Base-by-base conservation (phyloP, 2,797 vertebrate genomes). In the Amniataba percoides region DNA sequence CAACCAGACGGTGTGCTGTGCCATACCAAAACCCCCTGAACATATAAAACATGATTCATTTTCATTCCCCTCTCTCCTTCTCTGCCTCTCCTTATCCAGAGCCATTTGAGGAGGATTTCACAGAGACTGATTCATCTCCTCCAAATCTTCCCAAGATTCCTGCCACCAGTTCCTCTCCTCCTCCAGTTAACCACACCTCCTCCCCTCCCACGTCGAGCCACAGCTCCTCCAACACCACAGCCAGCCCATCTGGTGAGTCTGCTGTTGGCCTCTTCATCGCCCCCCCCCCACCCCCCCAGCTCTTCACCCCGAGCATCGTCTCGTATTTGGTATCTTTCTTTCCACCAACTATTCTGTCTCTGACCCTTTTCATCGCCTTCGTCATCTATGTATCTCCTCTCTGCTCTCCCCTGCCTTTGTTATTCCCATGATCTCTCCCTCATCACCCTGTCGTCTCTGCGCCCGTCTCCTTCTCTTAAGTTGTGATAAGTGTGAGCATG, bases 201-300 rank as follows among this genome's bases (percentile, higher is more conserved):
- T 56, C 86, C 56, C 63, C 80, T 62, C 76, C 90, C 68, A 82
- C 80, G 21, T 73, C 45, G 4, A 71, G 62, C 51, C 63, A 39
- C 73, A 63, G 61, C 74, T 78, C 88, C 73, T 76, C 85, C 81
- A 95, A 87, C 85, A 65, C 71, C 81, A 92, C 89, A 15, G 36
- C 80, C 4, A n/a, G 11, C 21, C 61, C 61, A n/a, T 87, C 87
- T 42, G 94, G 95, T 95, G 84, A 95, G 95, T 85, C 69, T 51
- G 10, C n/a, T 18, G 27, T 25, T 42, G 25, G 52, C 40, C 21
- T 40, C 23, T n/a, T 55, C 34, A 0, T 55, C 56, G 56, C 18
- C 3, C 19, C 45, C 39, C 43, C 27, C 56, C 18, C 3, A n/a
- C 45, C 39, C 43, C 27, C 18, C 31, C 25, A 4, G 5, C 56